Base-by-base conservation (phyloP, 2,113 vertebrate species). In the Lagopus muta region DNA sequence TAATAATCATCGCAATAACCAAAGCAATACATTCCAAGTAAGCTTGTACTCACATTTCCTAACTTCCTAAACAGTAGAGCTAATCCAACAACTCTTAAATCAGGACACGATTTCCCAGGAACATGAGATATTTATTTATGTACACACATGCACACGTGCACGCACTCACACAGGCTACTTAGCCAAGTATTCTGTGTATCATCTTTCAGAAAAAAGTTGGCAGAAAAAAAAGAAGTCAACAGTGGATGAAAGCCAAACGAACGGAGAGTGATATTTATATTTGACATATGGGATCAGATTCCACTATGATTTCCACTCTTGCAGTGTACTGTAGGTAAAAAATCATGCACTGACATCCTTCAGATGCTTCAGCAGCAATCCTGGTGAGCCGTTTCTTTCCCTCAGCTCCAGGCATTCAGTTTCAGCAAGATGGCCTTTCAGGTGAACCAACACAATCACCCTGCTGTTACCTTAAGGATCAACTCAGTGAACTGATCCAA, bases 261-360 rank as follows among this genome's bases (percentile, higher is more conserved):
- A 67, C 50, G 28, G 82, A 86, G 89, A 89, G 9, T 62, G 82
- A 91, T 94, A 94, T 42, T 81, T 91, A 57, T 81, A 25, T 67
- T 78, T 91, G 28, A 94, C 47, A 88, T 89, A 71, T 1, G 45
- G 76, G 61, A 78, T 94, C 6, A 0, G 34, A 90, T 97, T 94
- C 43, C 76, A 43, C 9, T 52, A 57, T 4, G 16, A 69, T 61
- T 86, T 92, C 47, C 0, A 0, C 36, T 17, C 45, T 90, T 60
- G 32, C 21, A 81, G 17, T 10, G 4, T 67, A 17, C 55, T 60
- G 14, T 60, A 75, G 14, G 17, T 10, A 87, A 65, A 28, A 0
- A 3, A 66, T 19, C 32, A 17, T 76, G 62, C 55, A 13, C 25
- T 2, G 1, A 60, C 4, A 12, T 36, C 19, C 24, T 79, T 89